Evolutionary conservation across 35 echinoderm and acorn worm genomes (phyloP), one percentile per base, ranked within the genome.

Genomic region (Ptychodera flava): DNA sequence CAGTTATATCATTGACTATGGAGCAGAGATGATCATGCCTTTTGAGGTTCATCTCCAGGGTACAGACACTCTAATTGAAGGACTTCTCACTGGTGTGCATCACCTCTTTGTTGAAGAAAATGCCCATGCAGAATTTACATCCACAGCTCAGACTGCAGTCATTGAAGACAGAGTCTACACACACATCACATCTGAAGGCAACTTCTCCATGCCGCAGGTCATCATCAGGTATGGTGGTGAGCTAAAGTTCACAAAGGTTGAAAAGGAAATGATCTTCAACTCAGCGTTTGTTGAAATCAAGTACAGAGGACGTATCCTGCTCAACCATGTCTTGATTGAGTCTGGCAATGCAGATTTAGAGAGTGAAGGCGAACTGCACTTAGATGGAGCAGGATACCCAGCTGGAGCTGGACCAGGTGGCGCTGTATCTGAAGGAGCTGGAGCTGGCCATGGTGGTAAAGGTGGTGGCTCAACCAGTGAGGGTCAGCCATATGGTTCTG

Each of bases 31-130:
- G 31, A 79, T 93, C 35, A 64, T 93, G 12, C 94, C 94, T 37
- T 97, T 91, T 33, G 94, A 97, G 53, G 91, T 92, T 16, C 94
- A 97, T 86, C 80, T 97, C 22, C 94, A 97, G 88, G 94, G 94
- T 28, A 92, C 89, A 16, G 77, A 91, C 35, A 97, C 94, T 88
- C 84, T 88, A 31, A 87, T 97, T 32, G 88, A 90, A 88, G 94
- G 94, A 29, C 83, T 87, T 31, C 53, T 92, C 31, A 97, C 94
- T 16, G 94, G 91, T 28, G 83, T 97, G 31, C 94, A 97, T 92
- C 37, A 90, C 33, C 52, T 97, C 35, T 97, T 85, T 82, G 90
- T 97, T 87, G 94, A 97, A 85, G 86, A 79, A 77, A 81, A 82
- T 31, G 91, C 88, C 1, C 36, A 92, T 77, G 89, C 93, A 15